Base-by-base conservation (phyloP, 2,113 vertebrate species). In the Aix galericulata region DNA sequence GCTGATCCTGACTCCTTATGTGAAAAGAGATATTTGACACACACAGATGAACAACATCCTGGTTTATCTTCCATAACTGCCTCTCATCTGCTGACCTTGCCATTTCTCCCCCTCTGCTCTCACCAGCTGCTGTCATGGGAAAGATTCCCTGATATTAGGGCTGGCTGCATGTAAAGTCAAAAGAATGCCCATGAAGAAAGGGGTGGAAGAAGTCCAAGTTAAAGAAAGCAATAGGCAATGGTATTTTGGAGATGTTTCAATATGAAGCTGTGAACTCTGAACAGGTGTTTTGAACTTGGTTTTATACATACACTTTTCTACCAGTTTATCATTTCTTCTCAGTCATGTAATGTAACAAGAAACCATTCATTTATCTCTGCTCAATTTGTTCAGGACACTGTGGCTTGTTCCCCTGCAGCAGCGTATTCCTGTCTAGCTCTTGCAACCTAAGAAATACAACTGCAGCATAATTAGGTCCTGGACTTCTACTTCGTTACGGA, bases 121-220 rank as follows among this genome's bases (percentile, higher is more conserved):
- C 95, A 94, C 97, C 98, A 98, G 97, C 97, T 98, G 98, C 96
- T 97, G 97, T 98, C 97, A 97, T 97, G 96, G 96, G 96, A 97
- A 97, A 98, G 97, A 98, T 96, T 94, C 86, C 77, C 96, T 95
- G 96, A 97, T 97, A 97, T 96, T 94, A 88, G 93, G 94, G 95
- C 95, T 96, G 97, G 97, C 97, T 93, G 87, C 96, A 97, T 40
- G 40, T 91, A 94, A 95, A 97, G 95, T 96, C 97, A 89, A 94
- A 97, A 95, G 96, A 82, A 93, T 98, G 96, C 97, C 96, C 98
- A 93, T 96, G 96, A 95, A 98, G 87, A 88, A 88, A 38, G 22
- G 77, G 71, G 83, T 91, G 89, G 91, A 90, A 76, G 86, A 84
- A 92, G 91, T 93, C 88, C 95, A 95, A 87, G 91, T 92, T 93